Percentiles rank a stretch among this genome's conserved stretches.
Evolutionary conservation across 2,113 vertebrate species (phyloP).

Genomic region (Sylvia atricapilla): DNA sequence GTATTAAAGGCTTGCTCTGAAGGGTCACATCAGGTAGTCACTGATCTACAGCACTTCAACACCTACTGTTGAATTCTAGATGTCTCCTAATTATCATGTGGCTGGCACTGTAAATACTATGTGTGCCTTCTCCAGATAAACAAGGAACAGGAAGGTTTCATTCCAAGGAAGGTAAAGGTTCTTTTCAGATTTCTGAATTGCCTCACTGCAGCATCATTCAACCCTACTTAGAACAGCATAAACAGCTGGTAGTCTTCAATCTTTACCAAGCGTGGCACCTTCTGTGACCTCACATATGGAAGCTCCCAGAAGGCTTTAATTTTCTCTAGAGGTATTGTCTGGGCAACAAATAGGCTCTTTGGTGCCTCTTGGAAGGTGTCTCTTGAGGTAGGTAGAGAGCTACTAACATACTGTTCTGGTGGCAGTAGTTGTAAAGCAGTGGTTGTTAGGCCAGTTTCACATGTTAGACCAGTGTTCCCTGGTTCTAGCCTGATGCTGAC

Average conservation of each 20-base stretch:
- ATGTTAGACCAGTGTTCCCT: not conserved
- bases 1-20: not conserved
- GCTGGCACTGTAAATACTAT: not conserved
- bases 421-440: not conserved
- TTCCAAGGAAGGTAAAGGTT: not conserved
- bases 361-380: not conserved
- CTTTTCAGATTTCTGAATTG: not conserved
- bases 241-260: not conserved
- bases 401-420: not conserved
- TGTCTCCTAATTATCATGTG: not conserved
- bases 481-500: not conserved
- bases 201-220: not conserved
- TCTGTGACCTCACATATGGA: fast-evolving
- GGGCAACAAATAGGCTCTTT: not conserved
- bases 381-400: not conserved
- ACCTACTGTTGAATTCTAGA: not conserved
- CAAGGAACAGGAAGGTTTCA: not conserved
- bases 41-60: not conserved
- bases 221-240: not conserved
- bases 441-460: not conserved
- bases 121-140: not conserved
- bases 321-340: not conserved
- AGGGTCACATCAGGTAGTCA: not conserved
- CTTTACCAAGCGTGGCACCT: not conserved
- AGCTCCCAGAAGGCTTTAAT: not conserved